Percentiles rank a stretch among this genome's conserved stretches.
phyloP scores from a whole-genome alignment of 2,888 invertebrate genomes.

The Rhyacophila evoluta region DNA sequence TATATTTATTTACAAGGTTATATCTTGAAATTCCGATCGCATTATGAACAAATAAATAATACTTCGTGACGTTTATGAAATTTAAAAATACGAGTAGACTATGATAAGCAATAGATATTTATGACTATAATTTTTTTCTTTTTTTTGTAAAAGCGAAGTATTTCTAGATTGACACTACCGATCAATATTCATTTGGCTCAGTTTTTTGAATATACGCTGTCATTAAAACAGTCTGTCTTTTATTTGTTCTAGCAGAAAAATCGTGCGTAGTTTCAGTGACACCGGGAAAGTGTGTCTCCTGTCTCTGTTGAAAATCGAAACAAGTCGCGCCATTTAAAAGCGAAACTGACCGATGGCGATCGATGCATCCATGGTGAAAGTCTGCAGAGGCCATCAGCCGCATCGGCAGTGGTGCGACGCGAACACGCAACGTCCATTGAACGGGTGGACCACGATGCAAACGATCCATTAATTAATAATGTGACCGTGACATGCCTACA shows the following conservation, averaged over 20 bases:
- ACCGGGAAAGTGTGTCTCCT: conserved; percentile 32
- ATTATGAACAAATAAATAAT: too few relatives aligned
- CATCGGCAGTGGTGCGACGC: background rate
- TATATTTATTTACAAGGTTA: too few relatives aligned
- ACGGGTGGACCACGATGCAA: background rate
- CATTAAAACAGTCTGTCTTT: background rate
- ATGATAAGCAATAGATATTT: too few relatives aligned
- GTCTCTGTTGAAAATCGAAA: conserved; percentile 33
- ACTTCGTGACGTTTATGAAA: too few relatives aligned
- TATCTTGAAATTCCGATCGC: too few relatives aligned
- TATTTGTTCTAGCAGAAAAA: background rate
- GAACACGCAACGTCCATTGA: background rate
- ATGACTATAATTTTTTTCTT: too few relatives aligned
- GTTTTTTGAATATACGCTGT: background rate
- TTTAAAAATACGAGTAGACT: too few relatives aligned
- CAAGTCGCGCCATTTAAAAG: conserved; percentile 46
- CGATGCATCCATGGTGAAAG: conserved; percentile 50
- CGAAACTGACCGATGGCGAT: conserved; percentile 52
- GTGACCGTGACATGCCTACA: too few relatives aligned
- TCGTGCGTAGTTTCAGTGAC: background rate
- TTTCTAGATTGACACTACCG: background rate
- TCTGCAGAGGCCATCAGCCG: conserved; percentile 32
- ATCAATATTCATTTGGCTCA: background rate
- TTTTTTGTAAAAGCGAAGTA: background rate
- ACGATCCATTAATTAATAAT: too few relatives aligned